Evolutionary conservation across 2,113 vertebrate species (phyloP).

Genomic region (Lophotis ruficrista): DNA sequence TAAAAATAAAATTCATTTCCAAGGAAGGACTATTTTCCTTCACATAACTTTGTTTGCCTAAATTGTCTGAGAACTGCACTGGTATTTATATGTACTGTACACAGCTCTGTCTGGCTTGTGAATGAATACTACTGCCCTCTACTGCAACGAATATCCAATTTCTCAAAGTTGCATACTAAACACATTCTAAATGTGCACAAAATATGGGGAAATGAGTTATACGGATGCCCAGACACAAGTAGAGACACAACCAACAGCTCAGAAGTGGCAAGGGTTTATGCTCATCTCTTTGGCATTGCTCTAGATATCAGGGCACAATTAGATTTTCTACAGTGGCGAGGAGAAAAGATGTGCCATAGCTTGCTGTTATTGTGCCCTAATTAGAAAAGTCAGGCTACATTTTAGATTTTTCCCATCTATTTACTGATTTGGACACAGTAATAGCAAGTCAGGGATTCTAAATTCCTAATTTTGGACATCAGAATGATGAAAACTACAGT

Average conservation of each 20-base stretch:
- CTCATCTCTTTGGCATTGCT: background rate
- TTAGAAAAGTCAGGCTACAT: background rate
- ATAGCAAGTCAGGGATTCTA: background rate
- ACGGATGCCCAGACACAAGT: background rate
- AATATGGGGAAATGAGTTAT: background rate
- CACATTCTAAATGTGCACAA: background rate
- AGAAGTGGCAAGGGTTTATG: background rate
- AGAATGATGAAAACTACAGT: background rate
- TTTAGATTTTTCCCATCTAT: background rate
- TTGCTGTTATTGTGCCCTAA: background rate
- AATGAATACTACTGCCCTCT: slow-evolving; percentile 9
- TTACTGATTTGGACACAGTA: background rate
- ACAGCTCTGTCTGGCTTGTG: background rate
- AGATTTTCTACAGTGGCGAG: background rate
- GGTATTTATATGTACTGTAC: background rate
- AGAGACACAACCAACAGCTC: background rate
- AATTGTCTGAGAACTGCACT: background rate
- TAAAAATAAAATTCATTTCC: background rate
- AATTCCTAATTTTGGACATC: background rate
- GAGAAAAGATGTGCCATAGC: background rate
- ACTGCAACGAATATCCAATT: background rate
- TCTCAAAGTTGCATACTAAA: background rate
- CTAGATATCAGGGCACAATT: background rate
- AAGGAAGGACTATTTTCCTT: background rate
- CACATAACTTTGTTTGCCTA: background rate